Base-by-base conservation (phyloP, 2,888 invertebrate genomes). In the Automeris io region DNA sequence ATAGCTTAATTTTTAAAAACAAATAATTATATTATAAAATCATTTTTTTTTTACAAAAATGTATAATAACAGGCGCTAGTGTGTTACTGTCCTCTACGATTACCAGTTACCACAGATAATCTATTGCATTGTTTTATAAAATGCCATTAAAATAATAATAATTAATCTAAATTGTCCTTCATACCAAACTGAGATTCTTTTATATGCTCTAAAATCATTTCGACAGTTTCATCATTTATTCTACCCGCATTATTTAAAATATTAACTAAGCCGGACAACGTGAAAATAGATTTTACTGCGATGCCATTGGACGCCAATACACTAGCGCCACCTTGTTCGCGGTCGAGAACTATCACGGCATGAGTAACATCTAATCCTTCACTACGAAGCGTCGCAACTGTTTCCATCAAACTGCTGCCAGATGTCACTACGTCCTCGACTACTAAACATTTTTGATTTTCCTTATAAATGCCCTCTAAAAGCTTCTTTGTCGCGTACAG, bases 391-490 rank as follows among this genome's bases (percentile, higher is more conserved):
- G 91, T 94, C 37, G 88, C 80, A 16, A 92, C 93, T 0, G 98
- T 97, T 79, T 99, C 98, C 42, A 96, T 68, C 38, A 99, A 90
- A 66, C 98, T 98, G 38, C 94, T 92, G 13, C 99, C 99, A 64
- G 96, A 96, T 33, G 95, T 94, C 45, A 95, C 92, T 34, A 98
- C 96, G 77, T 99, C 99, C 73, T 99, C 99, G 2, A 99, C 90
- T 26, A 99, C 93, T 0, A 99, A 78, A 61, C 97, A 96, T 1
- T 76, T 90, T 57, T 97, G 93, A 38, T 74, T 67, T 34, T 56
- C 53, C 36, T 66, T 50, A 45, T 89, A 98, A 31, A 90, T 87
- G 6, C 98, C 99, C 86, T 99, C 99, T 11, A 99, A 91, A 38
- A 97, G 81, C 72, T 96, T 96, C 75, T 95, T 97, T 0, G 98